Base-by-base conservation (phyloP, 2,888 invertebrate genomes). In the Lycocerus yunnanus region DNA sequence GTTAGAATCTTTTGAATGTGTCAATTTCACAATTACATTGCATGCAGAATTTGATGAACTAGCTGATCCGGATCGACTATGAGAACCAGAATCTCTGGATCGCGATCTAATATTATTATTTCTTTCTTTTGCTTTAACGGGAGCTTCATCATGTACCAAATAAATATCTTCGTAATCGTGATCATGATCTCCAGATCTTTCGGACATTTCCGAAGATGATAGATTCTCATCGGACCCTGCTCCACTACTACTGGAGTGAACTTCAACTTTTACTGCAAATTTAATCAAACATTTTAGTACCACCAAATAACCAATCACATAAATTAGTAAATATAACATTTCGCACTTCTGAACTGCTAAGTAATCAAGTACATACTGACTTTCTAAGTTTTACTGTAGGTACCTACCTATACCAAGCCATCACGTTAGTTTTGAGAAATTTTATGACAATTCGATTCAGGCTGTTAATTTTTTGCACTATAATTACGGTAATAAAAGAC, bases 131-230 rank as follows among this genome's bases (percentile, higher is more conserved):
- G 77, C 81, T 79, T 79, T 71, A 79, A 79, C 69, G 10, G 72
- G 70, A 14, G 69, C 86, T 78, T 91, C 92, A 66, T 93, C 92
- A 69, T 91, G 89, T 68, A 94, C 91, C 85, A 93, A 85, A 84
- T 94, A 94, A 76, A 95, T 95, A 82, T 95, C 95, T 86, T 95
- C 95, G 85, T 95, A 95, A 83, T 95, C 95, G 82, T 94, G 93
- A 79, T 91, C 91, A 76, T 90, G 89, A 73, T 88, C 88, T 27
- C 86, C 88, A 9, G 88, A 88, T 43, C 88, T 82, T 78, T 88
- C 89, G n/a, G 89, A 88, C 58, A 88, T 80, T 77, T 90, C 90
- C 13, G 90, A 89, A 14, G 90, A 89, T 72, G 90, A 91, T 11
- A 91, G 87, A 73, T 91, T 91, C 85, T 91, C 91, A 77, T 91